Percentiles rank a stretch among this genome's conserved stretches.
These are phyloP conservation scores for Phocides pigmalion DNA, from an alignment of 1,140 invertebrate genomes.

Conservation along the genomic window DNA sequence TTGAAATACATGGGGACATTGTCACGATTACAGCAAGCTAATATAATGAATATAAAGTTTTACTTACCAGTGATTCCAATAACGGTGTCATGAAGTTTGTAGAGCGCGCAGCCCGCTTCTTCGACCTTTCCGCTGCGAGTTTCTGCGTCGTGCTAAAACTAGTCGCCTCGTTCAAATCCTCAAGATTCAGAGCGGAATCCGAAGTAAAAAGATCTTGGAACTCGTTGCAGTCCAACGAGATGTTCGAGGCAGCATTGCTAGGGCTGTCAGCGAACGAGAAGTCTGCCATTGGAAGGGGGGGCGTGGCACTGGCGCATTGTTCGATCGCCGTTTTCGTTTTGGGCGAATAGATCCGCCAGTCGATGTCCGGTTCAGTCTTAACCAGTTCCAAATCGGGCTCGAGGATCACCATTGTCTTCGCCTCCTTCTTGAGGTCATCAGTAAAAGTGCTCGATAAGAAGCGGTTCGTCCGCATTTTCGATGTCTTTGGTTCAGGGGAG, in stretches of 20 bases:
- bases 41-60: background rate
- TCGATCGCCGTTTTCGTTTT: background rate
- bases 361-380: slow-evolving; percentile 60
- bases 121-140: slow-evolving; percentile 42
- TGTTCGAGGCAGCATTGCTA: slow-evolving; percentile 46
- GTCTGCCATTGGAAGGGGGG: slow-evolving; percentile 44
- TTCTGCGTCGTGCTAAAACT: slow-evolving; percentile 47
- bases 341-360: slow-evolving; percentile 51
- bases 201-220: slow-evolving; percentile 58
- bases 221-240: slow-evolving; percentile 56
- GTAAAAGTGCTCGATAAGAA: slow-evolving; percentile 38
- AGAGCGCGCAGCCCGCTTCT: slow-evolving; percentile 42
- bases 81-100: slow-evolving; percentile 40
- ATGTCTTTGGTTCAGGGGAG: slow-evolving; percentile 42
- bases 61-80: slow-evolving; percentile 15
- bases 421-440: slow-evolving; percentile 50
- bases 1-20: no score
- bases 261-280: slow-evolving; percentile 58
- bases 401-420: slow-evolving; percentile 49
- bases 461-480: slow-evolving; percentile 35
- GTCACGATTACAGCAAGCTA: no score
- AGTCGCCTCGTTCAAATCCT: slow-evolving; percentile 37
- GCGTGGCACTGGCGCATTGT: slow-evolving; percentile 38
- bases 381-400: slow-evolving; percentile 60
- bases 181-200: slow-evolving; percentile 49